phyloP scores from a whole-genome alignment of 2,113 vertebrate species.

The Channa argus region DNA sequence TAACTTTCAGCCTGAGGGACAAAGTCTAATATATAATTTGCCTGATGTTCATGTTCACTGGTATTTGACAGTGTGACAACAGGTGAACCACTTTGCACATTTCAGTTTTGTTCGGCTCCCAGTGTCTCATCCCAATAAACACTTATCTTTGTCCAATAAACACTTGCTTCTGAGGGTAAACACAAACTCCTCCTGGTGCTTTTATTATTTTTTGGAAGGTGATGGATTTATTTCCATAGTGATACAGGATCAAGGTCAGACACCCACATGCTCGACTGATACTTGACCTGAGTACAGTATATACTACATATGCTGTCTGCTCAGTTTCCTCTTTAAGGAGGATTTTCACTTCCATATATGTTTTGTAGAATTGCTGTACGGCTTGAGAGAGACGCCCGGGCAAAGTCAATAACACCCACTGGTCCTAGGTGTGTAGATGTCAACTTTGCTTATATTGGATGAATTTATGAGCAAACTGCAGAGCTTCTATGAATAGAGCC shows the following conservation, averaged over 20 bases:
- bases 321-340: constrained; percentile 84
- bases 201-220: background rate
- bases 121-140: constrained; percentile 45
- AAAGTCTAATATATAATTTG: no score
- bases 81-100: background rate
- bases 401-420: constrained; percentile 15
- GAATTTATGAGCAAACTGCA: no score
- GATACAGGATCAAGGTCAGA: constrained; percentile 20
- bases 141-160: constrained; percentile 55
- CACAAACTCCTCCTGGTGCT: background rate
- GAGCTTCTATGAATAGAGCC: background rate
- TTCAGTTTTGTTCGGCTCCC: background rate
- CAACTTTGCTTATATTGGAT: background rate
- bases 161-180: constrained; percentile 42
- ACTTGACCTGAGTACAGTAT: constrained; percentile 20
- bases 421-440: constrained; percentile 21
- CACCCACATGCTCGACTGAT: background rate
- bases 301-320: constrained; percentile 84
- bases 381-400: constrained; percentile 84
- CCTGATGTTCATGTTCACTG: background rate
- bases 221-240: constrained; percentile 22
- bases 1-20: no score
- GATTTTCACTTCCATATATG: constrained; percentile 84
- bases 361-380: constrained; percentile 85
- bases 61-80: background rate